A percentile compares a stretch with the other conserved stretches of the same genome.
Evolutionary conservation across 37 sponge, comb jelly and placozoan species (phyloP).

Genomic region (Tethya wilhelma): DNA sequence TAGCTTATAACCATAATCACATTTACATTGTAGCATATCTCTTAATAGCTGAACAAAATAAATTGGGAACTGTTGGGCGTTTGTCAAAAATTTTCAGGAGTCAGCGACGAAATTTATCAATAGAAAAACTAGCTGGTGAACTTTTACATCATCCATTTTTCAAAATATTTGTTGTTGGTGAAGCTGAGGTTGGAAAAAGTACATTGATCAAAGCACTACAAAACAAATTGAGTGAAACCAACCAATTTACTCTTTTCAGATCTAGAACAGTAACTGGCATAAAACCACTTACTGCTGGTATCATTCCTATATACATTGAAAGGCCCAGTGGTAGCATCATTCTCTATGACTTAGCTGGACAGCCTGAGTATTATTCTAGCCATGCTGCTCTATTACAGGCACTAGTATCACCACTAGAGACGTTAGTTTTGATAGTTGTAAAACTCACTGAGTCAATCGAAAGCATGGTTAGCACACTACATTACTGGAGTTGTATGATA

Average conservation of each 20-base stretch:
- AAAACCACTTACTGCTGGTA: slow-evolving; percentile 35
- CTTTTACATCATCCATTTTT: no score
- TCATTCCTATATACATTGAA: slow-evolving; percentile 7
- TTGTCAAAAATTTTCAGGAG: no score
- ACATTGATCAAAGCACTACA: slow-evolving; percentile 37
- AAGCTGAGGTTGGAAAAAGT: slow-evolving; percentile 39
- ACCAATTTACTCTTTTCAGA: no score
- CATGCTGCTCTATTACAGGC: slow-evolving; percentile 35
- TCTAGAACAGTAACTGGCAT: neutral
- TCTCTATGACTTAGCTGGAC: slow-evolving; percentile 60
- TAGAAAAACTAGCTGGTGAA: no score
- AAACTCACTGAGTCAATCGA: neutral
- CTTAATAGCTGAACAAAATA: no score
- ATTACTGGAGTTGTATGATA: slow-evolving; percentile 26
- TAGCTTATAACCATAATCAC: no score
- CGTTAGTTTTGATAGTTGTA: neutral
- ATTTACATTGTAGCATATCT: no score
- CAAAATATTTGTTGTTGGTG: slow-evolving; percentile 31
- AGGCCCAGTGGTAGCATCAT: slow-evolving; percentile 19
- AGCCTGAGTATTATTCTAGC: slow-evolving; percentile 36
- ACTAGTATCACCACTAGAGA: neutral
- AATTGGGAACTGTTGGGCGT: no score
- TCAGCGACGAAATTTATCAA: no score
- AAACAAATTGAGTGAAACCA: neutral
- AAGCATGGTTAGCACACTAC: neutral